Base-by-base conservation (phyloP, 2,888 invertebrate species). In the Calliopum simillimum region DNA sequence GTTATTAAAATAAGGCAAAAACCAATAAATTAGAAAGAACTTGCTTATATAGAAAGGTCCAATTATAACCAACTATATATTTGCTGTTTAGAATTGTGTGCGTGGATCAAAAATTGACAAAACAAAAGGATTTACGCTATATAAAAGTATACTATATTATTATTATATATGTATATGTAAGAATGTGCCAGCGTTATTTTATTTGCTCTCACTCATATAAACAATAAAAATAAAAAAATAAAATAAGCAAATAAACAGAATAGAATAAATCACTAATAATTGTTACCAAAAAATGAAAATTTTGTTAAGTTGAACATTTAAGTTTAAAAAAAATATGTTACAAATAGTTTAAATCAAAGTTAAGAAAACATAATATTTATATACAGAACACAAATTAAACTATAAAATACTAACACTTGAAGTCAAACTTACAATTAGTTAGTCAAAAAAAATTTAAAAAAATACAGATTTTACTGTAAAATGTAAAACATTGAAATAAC, bases 381-480 rank as follows among this genome's bases (percentile, higher is more conserved):
- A n/a, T 63, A 25, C 49, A 49, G 11, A 63, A 63, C 33, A 63
- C 33, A 49, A 46, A 44, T 44, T 21, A 55, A 55, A 25, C 47
- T 16, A 58, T 59, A 25, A 47, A 55, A 62, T 21, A 46, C 12
- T 19, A 62, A 62, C 14, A 16, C 21, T 59, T 21, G 41, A 59
- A 41, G 49, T 67, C 41, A 67, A 55, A 55, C 47, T 46, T 66
- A 33, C 33, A 33, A 33, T 33, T 33, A 66, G 66, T 66, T 66
- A 66, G 66, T 66, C 16, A 56, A 47, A 56, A 46, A 66, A 33
- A 66, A 66, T 58, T 47, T n/a, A 49, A 63, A 47, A 47, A 25
- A 6, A 47, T 21, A 23, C 2, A 43, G 16, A 59, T 33, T 12
- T 49, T 63, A 33, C 33, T 6, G 8, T 33, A 33, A 33, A 33